Percentiles rank a stretch among this genome's conserved stretches.
Evolutionary conservation across 2,888 invertebrate species (phyloP).

Genomic region (Odiellus spinosus): DNA sequence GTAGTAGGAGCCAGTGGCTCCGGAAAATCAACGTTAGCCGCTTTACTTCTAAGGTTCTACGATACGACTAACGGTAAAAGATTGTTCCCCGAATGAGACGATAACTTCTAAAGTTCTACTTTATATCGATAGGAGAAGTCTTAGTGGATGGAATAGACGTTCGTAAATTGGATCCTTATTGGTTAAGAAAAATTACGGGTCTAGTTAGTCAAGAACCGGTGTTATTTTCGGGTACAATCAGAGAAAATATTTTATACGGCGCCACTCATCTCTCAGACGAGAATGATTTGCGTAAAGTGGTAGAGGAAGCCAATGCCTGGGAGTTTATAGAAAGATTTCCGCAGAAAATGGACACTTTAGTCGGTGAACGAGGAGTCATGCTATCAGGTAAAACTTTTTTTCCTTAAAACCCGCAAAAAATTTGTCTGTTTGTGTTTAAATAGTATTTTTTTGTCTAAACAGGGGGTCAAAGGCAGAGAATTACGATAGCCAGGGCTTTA

Average conservation of each 20-base stretch:
- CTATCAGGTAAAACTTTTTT: conserved; percentile 65
- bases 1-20: conserved; percentile 84
- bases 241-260: conserved; percentile 82
- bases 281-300: conserved; percentile 38
- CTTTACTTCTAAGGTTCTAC: conserved; percentile 66
- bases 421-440: too few relatives aligned
- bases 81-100: neutral
- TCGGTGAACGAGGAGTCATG: conserved; percentile 76
- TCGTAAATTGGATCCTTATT: conserved; percentile 55
- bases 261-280: conserved; percentile 31
- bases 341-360: conserved; percentile 59
- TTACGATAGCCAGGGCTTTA: conserved; percentile 85
- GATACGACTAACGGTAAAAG: conserved; percentile 39
- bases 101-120: neutral
- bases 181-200: conserved; percentile 73
- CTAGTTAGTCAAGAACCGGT: conserved; percentile 87
- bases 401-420: too few relatives aligned
- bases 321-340: conserved; percentile 48
- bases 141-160: conserved; percentile 61
- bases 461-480: conserved; percentile 86
- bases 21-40: conserved; percentile 82
- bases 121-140: conserved; percentile 43
- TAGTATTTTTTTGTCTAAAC: too few relatives aligned
- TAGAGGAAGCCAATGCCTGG: conserved; percentile 66
- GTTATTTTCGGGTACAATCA: conserved; percentile 73